Percentiles rank a stretch among this genome's conserved stretches.
Conservation (phyloP, 2,888 invertebrate species). For the Caenorhabditis becei region DNA sequence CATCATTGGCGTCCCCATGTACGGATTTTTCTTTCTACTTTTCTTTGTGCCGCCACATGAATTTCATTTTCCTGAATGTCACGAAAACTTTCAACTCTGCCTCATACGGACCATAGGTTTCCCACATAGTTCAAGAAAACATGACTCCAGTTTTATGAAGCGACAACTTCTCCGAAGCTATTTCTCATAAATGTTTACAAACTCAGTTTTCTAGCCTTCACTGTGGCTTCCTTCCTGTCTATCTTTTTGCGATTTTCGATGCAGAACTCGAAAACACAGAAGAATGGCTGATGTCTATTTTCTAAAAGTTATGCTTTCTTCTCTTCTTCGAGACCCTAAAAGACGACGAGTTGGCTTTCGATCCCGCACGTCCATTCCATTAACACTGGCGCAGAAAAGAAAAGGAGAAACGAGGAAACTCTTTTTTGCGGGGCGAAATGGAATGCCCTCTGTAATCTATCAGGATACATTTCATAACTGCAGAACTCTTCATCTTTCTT, state of each 20-base stretch:
- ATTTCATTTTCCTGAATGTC: no score
- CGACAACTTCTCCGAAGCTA: neutral
- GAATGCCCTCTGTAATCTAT: neutral
- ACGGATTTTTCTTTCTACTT: neutral
- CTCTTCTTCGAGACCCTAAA: neutral
- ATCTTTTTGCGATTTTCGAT: neutral
- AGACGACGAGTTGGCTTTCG: slow-evolving; percentile 17
- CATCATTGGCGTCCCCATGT: slow-evolving; percentile 32
- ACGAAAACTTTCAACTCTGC: neutral
- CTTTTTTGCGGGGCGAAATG: neutral
- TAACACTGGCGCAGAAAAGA: neutral
- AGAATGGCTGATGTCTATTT: slow-evolving; percentile 11
- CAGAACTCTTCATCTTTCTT: slow-evolving; percentile 11
- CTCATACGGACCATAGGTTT: no score
- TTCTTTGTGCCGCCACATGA: neutral
- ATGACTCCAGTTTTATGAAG: no score
- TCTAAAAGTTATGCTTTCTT: slow-evolving; percentile 20
- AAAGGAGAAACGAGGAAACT: slow-evolving; percentile 4
- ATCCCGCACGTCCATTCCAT: slow-evolving; percentile 18
- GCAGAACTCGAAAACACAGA: slow-evolving; percentile 4
- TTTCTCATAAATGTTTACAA: no score
- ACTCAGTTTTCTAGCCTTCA: neutral
- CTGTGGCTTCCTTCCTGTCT: neutral
- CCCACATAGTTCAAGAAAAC: no score
- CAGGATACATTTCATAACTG: slow-evolving; percentile 30